A percentile compares a stretch with the other conserved stretches of the same genome.
Conservation (phyloP, 2,888 invertebrate genomes). For the Atethmia centrago region DNA sequence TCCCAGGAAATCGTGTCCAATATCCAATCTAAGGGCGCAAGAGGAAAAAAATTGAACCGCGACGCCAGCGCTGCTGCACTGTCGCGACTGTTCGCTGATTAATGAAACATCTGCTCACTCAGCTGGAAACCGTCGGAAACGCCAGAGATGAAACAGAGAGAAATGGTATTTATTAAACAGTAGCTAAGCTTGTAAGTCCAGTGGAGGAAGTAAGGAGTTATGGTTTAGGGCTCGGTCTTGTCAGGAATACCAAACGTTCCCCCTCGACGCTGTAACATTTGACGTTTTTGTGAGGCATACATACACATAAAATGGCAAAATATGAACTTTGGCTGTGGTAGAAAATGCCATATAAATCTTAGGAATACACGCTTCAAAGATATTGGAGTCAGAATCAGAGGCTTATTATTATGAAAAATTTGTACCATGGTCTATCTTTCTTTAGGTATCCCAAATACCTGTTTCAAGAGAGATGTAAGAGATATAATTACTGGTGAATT, state of each 20-base stretch:
- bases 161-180: conserved; percentile 37
- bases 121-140: conserved; percentile 80
- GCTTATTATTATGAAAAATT: neutral
- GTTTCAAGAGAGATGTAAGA: neutral
- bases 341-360: conserved; percentile 65
- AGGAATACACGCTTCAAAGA: conserved; percentile 45
- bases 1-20: conserved; percentile 89
- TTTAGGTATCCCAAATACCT: neutral
- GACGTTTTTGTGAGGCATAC: conserved; percentile 89
- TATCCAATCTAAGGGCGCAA: conserved; percentile 89
- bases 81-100: conserved; percentile 90
- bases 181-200: conserved; percentile 45
- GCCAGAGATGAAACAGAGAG: conserved; percentile 10
- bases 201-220: conserved; percentile 46
- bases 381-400: conserved; percentile 15
- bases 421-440: neutral
- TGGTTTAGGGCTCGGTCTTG: conserved; percentile 49
- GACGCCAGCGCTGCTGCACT: conserved; percentile 87
- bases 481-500: neutral
- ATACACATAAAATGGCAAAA: conserved; percentile 87
- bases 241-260: conserved; percentile 89
- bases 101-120: conserved; percentile 87
- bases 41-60: conserved; percentile 88
- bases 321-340: conserved; percentile 79
- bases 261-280: conserved; percentile 90